Percentiles rank a stretch among this genome's conserved stretches.
Evolutionary conservation across 2,797 vertebrate species (phyloP).

Genomic region (Gallirallus australis): DNA sequence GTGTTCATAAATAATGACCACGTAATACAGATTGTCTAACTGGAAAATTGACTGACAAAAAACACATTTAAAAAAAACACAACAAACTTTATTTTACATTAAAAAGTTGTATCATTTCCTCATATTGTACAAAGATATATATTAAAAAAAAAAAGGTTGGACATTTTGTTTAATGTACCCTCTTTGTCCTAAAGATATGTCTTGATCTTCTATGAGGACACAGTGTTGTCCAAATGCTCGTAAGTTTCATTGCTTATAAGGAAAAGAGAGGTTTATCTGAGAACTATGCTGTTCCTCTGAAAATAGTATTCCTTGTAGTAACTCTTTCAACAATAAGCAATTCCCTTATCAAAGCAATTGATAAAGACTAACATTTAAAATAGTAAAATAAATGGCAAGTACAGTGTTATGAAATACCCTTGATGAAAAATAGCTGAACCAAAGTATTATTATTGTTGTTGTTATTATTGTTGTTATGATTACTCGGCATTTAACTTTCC

Average conservation of each 20-base stretch:
- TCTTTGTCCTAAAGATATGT: background rate
- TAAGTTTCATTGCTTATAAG: background rate
- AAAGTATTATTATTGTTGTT: background rate
- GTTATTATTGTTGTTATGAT: background rate
- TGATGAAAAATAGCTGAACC: background rate
- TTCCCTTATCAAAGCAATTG: background rate
- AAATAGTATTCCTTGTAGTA: background rate
- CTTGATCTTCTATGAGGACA: background rate
- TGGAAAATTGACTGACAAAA: background rate
- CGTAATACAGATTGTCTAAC: background rate
- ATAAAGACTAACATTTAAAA: background rate
- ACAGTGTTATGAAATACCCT: background rate
- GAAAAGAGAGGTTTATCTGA: background rate
- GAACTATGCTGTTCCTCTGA: background rate
- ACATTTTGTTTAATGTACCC: background rate
- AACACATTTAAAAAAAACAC: background rate
- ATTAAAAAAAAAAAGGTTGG: background rate
- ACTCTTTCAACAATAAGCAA: background rate
- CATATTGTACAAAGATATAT: accelerated
- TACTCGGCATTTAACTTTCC: background rate
- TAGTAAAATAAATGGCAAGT: background rate
- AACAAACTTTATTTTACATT: background rate
- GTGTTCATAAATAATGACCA: background rate
- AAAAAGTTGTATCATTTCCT: background rate
- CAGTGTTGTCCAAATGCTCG: background rate